Percentiles rank a stretch among this genome's conserved stretches.
Evolutionary conservation across 2,113 vertebrate species (phyloP).

Genomic region (Motacilla tschutschensis): DNA sequence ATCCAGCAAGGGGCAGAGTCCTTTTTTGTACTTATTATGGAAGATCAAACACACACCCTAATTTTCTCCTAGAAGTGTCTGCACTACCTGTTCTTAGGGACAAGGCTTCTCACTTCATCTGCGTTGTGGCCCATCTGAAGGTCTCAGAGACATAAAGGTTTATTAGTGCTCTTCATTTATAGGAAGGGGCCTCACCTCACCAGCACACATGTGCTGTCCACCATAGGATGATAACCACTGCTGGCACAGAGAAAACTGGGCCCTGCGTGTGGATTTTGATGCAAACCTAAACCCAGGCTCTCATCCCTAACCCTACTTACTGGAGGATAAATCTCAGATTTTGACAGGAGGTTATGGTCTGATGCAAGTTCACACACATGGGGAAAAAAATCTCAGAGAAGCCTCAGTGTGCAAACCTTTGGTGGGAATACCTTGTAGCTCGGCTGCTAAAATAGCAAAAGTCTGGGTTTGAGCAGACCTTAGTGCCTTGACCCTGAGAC

Average conservation of each 20-base stretch:
- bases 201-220: rapidly evolving
- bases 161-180: background rate
- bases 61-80: background rate
- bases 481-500: background rate
- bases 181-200: background rate
- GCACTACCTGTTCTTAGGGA: background rate
- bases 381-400: background rate
- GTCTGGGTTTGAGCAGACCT: background rate
- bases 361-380: background rate
- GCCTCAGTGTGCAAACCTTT: background rate
- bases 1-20: background rate
- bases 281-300: background rate
- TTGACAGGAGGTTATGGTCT: background rate
- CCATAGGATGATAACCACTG: too few relatives aligned
- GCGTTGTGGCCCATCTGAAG: background rate
- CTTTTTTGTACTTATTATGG: background rate
- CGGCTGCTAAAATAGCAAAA: background rate
- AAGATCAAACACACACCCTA: background rate
- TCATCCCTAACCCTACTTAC: rapidly evolving
- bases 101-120: background rate
- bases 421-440: background rate
- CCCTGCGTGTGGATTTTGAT: background rate
- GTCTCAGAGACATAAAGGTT: background rate
- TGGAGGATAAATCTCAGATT: background rate
- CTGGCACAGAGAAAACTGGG: background rate